Base-by-base conservation (phyloP, 2,113 vertebrate species). In the Globicephala melas region DNA sequence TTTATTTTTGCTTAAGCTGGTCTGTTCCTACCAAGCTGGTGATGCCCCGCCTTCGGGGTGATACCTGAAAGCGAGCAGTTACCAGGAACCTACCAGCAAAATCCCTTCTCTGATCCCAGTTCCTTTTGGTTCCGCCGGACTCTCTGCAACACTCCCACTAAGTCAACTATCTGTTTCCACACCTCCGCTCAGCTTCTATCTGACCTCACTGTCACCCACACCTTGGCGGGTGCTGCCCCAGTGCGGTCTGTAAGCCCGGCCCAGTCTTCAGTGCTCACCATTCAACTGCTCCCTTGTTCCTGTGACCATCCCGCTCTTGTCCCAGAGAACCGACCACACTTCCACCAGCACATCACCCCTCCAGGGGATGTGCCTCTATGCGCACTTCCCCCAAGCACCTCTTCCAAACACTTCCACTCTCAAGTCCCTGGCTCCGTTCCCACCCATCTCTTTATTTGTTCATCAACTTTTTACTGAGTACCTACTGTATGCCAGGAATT, bases 251-350 rank as follows among this genome's bases (percentile, higher is more conserved):
- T 28, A 21, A 41, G 38, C 58, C 36, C 67, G 31, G 17, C 47
- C 67, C 85, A 8, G 36, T 1, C 9, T 53, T 8, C 47, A 9
- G 28, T 11, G 3, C 13, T 60, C 85, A 21, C 2, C 28, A 1
- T 60, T 26, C 58, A 21, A 2, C 8, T 0, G 2, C 14, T 13
- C 12, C 62, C 55, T 83, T 11, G 8, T 9, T 14, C 70, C 55
- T 6, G 4, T 14, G 2, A n/a, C 50, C 33, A 4, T n/a, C 18
- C 58, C 44, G 13, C 76, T 65, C 18, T n/a, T 18, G 25, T 70
- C 44, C n/a, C 15, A 1, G 13, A 15, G 5, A 50, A 31, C 88
- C 20, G 15, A 41, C 14, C 2, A 0, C 3, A 5, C 33, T 79
- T 73, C 33, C 25, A 4, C 65, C 28, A 33, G 60, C 20, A 28